Conservation (phyloP, 2,797 vertebrate species). For the Perodicticus potto region DNA sequence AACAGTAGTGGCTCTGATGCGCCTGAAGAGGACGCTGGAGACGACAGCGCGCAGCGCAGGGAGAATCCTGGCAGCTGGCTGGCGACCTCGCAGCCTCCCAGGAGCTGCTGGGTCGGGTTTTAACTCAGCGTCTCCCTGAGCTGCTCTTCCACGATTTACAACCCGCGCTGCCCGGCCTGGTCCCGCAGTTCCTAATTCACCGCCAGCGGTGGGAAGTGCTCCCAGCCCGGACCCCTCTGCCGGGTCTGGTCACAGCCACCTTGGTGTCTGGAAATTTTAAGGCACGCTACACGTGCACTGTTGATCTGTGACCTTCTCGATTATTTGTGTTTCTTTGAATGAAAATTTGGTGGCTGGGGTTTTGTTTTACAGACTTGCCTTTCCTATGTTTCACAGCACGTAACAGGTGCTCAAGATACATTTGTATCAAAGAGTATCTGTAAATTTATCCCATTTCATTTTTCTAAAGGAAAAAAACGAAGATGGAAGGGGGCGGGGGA, state of each 20-base stretch:
- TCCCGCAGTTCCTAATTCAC: fast-evolving
- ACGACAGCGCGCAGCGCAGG: neutral
- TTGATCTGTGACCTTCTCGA: neutral
- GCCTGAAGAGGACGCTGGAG: neutral
- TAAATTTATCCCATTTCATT: neutral
- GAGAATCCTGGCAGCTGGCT: neutral
- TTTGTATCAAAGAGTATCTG: neutral
- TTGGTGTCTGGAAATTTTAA: neutral
- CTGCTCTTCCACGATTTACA: neutral
- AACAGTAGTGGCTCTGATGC: fast-evolving
- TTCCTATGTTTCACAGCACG: too few species aligned
- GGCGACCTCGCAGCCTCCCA: neutral
- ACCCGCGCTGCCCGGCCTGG: fast-evolving
- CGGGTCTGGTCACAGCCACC: neutral
- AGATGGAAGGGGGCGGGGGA: neutral
- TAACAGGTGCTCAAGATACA: neutral
- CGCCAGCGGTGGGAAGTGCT: fast-evolving
- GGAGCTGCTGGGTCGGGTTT: neutral
- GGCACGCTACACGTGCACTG: neutral
- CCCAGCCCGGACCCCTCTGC: too few species aligned
- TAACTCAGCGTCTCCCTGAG: fast-evolving
- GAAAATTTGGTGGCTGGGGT: neutral
- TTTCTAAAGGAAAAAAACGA: neutral
- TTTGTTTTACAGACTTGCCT: neutral
- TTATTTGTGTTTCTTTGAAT: neutral